Evolutionary conservation across 2,113 vertebrate species (phyloP), one percentile per base, ranked within the genome.

Genomic region (Perca schrenkii): DNA sequence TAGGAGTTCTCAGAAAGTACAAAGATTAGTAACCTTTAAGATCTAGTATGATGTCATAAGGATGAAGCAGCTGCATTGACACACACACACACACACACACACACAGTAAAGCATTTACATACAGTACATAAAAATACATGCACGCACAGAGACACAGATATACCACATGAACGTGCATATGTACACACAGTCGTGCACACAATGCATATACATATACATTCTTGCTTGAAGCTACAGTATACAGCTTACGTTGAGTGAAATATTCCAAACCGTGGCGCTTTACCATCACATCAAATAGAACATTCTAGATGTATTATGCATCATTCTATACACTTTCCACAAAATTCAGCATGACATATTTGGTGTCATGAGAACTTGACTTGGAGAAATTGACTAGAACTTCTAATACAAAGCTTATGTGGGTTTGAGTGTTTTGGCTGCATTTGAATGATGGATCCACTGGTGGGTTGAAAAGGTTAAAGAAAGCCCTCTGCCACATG

Each of bases 211-310:
- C 52, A 49, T 17, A 15, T 71, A 76, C 43, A 21, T 71, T 77
- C 54, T 72, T 5, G 64, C 87, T 84, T 43, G 77, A 58, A 87
- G 80, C 68, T 53, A 60, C 57, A 46, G n/a, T 68, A 47, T 50
- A 57, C 16, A 47, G 16, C 50, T 49, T 79, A 43, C 66, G 78
- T 17, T 10, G 64, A 73, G 50, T 14, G 63, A 74, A 73, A 79
- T 82, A 71, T 73, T 73, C 60, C 46, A 61, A 71, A 72, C 54
- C 74, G 54, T 0, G 47, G 22, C 8, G 58, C 80, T 79, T 88
- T 71, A 46, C 53, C 69, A 62, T 67, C 54, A 49, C 64, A 86
- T 87, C 73, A 85, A 88, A 88, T 16, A 67, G 67, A 63, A 86
- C 69, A 77, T 57, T 62, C 69, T 11, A 76, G 22, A 77, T 34